Base-by-base conservation (phyloP, 2,888 invertebrate species). In the Acanthosoma haemorrhoidale region DNA sequence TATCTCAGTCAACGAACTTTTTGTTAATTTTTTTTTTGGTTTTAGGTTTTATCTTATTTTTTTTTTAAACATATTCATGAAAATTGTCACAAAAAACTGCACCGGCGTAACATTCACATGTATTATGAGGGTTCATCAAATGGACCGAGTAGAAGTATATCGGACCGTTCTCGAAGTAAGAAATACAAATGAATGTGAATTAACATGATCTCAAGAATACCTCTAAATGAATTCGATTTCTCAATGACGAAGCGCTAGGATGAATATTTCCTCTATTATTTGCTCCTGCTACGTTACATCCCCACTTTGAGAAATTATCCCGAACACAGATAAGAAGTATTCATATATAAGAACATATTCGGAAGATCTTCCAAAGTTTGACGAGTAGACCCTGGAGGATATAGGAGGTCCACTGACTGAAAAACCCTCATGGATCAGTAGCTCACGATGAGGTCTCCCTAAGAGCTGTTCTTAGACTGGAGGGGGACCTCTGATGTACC, bases 401-500 rank as follows among this genome's bases (percentile, higher is more conserved):
- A 43, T 4, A 21, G 13, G 21, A n/a, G 32, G 2, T 60, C 60
- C 21, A 21, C 3, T 16, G 60, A 34, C 60, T 36, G 60, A 60
- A 60, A 16, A 34, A 60, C 36, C 36, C 60, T 60, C 60, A 34
- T 36, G 13, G 41, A 18, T 18, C 9, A 11, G 25, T 5, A 2
- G 4, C 21, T 25, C 43, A 21, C 13, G n/a, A n/a, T n/a, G n/a
- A n/a, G n/a, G n/a, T n/a, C n/a, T n/a, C n/a, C n/a, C 43, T 25
- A 21, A 21, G 21, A 21, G 21, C 2, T 21, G 4, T 13, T 2
- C 79, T 86, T 85, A 91, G 75, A 90, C 86, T 8, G 92, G 92
- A 18, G 91, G 92, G 11, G 91, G 91, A 73, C 91, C 91, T 72
- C 88, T 85, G n/a, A 91, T 86, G 79, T 92, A 92, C 76, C 89